These are phyloP conservation scores for Manis pentadactyla DNA, from an alignment of 2,797 vertebrate genomes.

Conservation along the genomic window DNA sequence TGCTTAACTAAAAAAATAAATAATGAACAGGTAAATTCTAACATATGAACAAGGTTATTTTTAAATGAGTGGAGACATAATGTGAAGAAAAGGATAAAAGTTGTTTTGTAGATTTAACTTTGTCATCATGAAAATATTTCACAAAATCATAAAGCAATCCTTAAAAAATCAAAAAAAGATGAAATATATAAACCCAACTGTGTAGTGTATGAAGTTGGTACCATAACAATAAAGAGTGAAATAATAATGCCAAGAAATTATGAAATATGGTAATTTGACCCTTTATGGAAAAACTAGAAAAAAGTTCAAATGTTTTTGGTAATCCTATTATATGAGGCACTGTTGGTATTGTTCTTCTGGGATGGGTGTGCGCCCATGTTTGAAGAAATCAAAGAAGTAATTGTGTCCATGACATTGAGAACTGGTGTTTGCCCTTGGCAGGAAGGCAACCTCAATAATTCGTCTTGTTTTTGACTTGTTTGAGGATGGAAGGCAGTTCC, in stretches of 20 bases:
- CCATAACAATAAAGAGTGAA: neutral
- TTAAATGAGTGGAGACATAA: neutral
- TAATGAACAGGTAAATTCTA: neutral
- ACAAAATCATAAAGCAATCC: neutral
- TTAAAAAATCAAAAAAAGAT: neutral
- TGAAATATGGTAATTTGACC: neutral
- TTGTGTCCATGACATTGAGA: neutral
- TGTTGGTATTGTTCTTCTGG: accelerated
- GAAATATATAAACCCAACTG: neutral
- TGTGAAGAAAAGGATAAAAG: no score
- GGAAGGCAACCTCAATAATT: neutral
- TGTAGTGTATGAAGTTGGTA: neutral
- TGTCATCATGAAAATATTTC: neutral
- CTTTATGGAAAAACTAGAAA: neutral
- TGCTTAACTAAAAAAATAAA: neutral
- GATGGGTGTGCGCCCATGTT: no score
- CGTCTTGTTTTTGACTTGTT: no score
- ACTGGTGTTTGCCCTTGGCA: no score
- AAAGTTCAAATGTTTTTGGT: accelerated
- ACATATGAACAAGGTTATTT: neutral
- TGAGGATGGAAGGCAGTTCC: no score
- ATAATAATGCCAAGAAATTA: neutral
- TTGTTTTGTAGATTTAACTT: neutral
- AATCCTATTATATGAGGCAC: neutral
- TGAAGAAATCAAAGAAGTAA: neutral